phyloP scores from a whole-genome alignment of 2,797 vertebrate species.

The Brachyalestes nurse region DNA sequence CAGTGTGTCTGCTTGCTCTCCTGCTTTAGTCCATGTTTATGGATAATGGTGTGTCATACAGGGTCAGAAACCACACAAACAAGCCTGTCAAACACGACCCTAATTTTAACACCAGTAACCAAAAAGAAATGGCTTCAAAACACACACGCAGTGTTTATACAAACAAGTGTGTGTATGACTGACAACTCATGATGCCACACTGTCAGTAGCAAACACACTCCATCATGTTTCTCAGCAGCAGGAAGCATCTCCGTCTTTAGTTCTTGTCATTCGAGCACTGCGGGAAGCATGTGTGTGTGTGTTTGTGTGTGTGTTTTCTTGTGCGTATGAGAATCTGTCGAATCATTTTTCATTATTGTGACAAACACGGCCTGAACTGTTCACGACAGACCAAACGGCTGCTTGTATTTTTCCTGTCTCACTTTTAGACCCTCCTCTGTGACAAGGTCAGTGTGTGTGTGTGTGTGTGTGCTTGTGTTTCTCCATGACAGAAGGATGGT shows the following conservation, averaged over 20 bases:
- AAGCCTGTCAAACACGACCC: too few relatives aligned
- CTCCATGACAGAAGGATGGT: slow-evolving; percentile 26
- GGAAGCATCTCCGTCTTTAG: not conserved
- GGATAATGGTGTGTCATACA: too few relatives aligned
- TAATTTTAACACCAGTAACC: too few relatives aligned
- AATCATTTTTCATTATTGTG: not conserved
- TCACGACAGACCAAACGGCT: slow-evolving; percentile 43
- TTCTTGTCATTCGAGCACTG: slow-evolving; percentile 38
- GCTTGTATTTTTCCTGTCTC: slow-evolving; percentile 12
- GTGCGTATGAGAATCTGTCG: slow-evolving; percentile 25
- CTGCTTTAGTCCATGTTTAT: too few relatives aligned
- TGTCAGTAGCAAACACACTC: slow-evolving; percentile 18
- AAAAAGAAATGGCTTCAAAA: not conserved
- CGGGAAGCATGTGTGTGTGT: slow-evolving; percentile 21
- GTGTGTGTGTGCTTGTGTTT: not conserved
- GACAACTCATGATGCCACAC: not conserved
- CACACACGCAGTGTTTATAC: not conserved
- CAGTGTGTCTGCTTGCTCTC: too few relatives aligned
- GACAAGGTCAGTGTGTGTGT: slow-evolving; percentile 44
- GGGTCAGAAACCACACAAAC: too few relatives aligned
- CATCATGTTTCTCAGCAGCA: slow-evolving; percentile 14
- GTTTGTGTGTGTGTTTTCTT: slow-evolving; percentile 18
- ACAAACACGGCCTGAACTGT: not conserved
- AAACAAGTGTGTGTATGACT: not conserved
- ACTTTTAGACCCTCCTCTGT: not conserved